Base-by-base conservation (phyloP, 2,113 vertebrate genomes). In the Datnioides undecimradiatus region DNA sequence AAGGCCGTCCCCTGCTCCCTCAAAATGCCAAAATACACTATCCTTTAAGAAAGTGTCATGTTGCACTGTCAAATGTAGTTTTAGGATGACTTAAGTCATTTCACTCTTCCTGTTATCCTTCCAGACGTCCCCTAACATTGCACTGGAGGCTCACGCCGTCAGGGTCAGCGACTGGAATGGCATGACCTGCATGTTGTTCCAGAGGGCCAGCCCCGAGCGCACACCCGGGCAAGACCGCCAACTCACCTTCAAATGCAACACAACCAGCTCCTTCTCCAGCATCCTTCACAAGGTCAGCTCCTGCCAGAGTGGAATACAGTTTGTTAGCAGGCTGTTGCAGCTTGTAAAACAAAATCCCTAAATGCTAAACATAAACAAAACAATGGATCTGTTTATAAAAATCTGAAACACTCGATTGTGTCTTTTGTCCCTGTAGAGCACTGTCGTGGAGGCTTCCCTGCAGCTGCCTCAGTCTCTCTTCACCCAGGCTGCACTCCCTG, bases 221-320 rank as follows among this genome's bases (percentile, higher is more conserved):
- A 73, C 94, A 0, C 87, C 79, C 0, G 86, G 85, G 23, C 90
- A 88, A 54, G 97, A 99, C 86, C 97, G 97, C 73, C 97, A 99
- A 63, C 95, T 99, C 87, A 97, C 97, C 89, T 98, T 99, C 87
- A 99, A 99, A 73, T 99, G 98, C 93, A 99, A 99, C 0, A 93
- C 98, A 64, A 97, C 97, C 48, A 97, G 95, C 86, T 96, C 97
- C 0, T 94, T 98, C 60, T 96, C 97, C 76, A 97, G 96, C 62
- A 91, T 98, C 83, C 96, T 97, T 1, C 93, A 97, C 69, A 99
- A 99, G 96, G 98, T 99, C 33, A 0, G 90, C 34, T 10, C 5
- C 25, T 11, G 10, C 3, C 48, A 13, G 0, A 6, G n/a, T n/a
- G n/a, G n/a, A n/a, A n/a, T n/a, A n/a, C n/a, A n/a, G 2, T 46